These are phyloP conservation scores for Sparus aurata DNA, from an alignment of 2,797 vertebrate species.

Conservation along the genomic window DNA sequence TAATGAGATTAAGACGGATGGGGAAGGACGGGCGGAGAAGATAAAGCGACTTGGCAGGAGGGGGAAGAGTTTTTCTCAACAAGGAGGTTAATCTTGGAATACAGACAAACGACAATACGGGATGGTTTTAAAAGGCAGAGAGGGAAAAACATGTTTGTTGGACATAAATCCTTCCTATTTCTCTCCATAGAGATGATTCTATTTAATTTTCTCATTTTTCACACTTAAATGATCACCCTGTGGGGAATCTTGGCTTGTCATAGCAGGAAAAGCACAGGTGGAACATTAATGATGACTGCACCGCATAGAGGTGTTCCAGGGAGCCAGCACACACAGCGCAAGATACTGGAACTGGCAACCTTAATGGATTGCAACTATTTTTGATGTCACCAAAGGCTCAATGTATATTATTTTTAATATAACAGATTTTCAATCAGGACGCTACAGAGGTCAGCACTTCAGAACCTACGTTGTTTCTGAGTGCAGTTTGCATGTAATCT, in stretches of 20 bases:
- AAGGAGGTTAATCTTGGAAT: conserved; percentile 57
- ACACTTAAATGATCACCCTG: conserved; percentile 14
- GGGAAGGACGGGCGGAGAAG: conserved; percentile 54
- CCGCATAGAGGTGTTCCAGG: conserved; percentile 2
- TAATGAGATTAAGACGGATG: conserved; percentile 83
- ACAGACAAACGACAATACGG: conserved; percentile 33
- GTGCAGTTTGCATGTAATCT: conserved; percentile 1
- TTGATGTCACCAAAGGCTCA: conserved; percentile 4
- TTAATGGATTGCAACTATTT: conserved; percentile 10
- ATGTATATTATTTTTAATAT: not conserved
- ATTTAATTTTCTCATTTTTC: conserved; percentile 10
- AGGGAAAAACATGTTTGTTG: not conserved
- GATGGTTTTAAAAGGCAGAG: conserved; percentile 13
- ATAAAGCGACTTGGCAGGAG: conserved; percentile 62
- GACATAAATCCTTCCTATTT: conserved; percentile 2
- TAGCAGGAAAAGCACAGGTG: conserved; percentile 31
- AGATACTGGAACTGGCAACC: conserved; percentile 8
- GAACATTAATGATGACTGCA: conserved; percentile 34
- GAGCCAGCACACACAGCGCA: conserved; percentile 7
- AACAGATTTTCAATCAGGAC: not conserved
- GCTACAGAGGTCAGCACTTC: not conserved
- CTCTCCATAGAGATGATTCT: conserved; percentile 7
- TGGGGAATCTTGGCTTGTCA: conserved; percentile 27
- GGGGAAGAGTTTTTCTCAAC: conserved; percentile 35
- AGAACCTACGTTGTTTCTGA: not conserved